Base-by-base conservation (phyloP, 2,888 invertebrate genomes). In the Eristalis pertinax region DNA sequence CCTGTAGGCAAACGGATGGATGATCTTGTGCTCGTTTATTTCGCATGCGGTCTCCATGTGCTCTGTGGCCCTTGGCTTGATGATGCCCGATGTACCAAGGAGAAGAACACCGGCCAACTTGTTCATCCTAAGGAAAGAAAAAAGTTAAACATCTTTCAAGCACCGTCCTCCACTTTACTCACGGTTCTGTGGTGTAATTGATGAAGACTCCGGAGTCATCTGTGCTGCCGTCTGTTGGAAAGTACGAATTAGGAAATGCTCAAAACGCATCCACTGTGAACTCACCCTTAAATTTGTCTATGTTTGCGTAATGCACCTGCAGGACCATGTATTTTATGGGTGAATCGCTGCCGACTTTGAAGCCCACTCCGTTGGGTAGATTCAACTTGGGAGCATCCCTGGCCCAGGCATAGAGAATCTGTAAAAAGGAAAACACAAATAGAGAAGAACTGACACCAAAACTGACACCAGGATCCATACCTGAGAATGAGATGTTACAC, bases 401-500 rank as follows among this genome's bases (percentile, higher is more conserved):
- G 1, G 98, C 99, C 98, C 98, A 99, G 0, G 98, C 98, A 92
- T 98, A 99, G 11, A 99, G 95, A 73, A 98, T 96, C 96, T 97
- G 92, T 29, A 91, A 78, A 78, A 35, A 22, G 77, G n/a, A 41
- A 63, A 5, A 13, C 2, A 22, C 7, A 43, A 11, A 24, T n/a
- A 22, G 1, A 41, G 8, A 43, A 26, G 1, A 19, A 22, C 1
- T n/a, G 11, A 5, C 0, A 11, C 26, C 38, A n/a, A n/a, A n/a
- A n/a, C n/a, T n/a, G 19, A 1, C 3, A 4, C 3, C 0, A 29
- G 22, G 2, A 43, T 8, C 38, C 22, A n/a, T 89, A 92, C 92
- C 89, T 93, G 93, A 0, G 93, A 93, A 89, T 96, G 96, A 2
- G 96, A 95, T 5, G 95, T 96, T 43, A 95, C 94, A 0, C 94